A percentile compares a stretch with the other conserved stretches of the same genome.
These are phyloP conservation scores for Sphecodes monilicornis DNA, from an alignment of 2,888 invertebrate genomes.

Conservation along the genomic window DNA sequence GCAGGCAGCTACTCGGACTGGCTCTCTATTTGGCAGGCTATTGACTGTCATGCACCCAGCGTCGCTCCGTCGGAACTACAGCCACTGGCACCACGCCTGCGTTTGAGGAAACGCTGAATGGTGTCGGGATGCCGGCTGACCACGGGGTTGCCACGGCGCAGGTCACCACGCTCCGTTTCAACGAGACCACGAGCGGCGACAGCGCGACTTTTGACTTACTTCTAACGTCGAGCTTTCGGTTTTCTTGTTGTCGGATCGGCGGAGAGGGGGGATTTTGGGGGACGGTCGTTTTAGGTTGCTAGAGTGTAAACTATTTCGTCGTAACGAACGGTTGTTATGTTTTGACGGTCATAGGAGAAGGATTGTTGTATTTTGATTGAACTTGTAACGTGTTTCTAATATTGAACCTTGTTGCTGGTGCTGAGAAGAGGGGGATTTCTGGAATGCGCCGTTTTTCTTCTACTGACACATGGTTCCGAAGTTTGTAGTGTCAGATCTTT, in stretches of 20 bases:
- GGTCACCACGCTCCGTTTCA: slow-evolving; percentile 19
- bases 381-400: background rate
- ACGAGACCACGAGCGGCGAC: slow-evolving; percentile 10
- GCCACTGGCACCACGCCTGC: slow-evolving; percentile 70
- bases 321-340: background rate
- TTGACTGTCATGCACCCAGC: slow-evolving; percentile 80
- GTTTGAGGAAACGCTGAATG: slow-evolving; percentile 53
- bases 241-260: background rate
- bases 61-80: slow-evolving; percentile 70
- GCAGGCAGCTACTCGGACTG: slow-evolving; percentile 65
- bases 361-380: background rate
- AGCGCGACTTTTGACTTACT: slow-evolving; percentile 34
- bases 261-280: background rate
- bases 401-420: background rate
- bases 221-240: background rate
- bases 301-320: background rate
- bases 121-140: slow-evolving; percentile 54
- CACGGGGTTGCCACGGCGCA: slow-evolving; percentile 50
- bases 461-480: too few species aligned
- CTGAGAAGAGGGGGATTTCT: background rate
- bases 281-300: too few species aligned
- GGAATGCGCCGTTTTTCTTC: too few species aligned
- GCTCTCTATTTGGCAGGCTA: slow-evolving; percentile 74
- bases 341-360: background rate
- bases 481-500: too few species aligned